These are phyloP conservation scores for Xestoiulus laeticollis DNA, from an alignment of 2,888 invertebrate genomes.

Conservation along the genomic window DNA sequence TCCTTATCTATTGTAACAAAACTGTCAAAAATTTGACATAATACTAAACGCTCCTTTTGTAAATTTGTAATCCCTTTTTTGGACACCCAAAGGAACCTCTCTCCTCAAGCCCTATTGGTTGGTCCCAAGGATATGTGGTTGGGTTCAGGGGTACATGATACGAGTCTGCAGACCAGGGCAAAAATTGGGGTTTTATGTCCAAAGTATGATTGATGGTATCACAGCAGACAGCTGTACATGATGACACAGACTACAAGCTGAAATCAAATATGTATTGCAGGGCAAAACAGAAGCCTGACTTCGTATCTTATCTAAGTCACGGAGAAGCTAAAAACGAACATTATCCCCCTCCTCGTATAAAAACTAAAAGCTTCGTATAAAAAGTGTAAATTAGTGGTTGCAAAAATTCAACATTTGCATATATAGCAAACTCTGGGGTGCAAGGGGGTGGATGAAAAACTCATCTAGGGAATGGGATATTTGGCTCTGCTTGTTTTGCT, in stretches of 20 bases:
- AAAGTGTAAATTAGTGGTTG: slow-evolving; percentile 45
- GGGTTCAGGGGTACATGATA: background rate
- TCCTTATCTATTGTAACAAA: too few species aligned
- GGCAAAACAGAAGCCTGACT: slow-evolving; percentile 44
- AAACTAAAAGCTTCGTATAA: slow-evolving; percentile 16
- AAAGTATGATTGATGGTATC: slow-evolving; percentile 38
- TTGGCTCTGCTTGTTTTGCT: background rate
- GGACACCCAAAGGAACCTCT: background rate
- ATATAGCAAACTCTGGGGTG: background rate
- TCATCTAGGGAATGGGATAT: background rate
- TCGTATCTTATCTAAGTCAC: slow-evolving; percentile 34
- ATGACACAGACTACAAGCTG: slow-evolving; percentile 40
- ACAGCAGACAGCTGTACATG: slow-evolving; percentile 39
- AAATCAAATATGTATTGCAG: slow-evolving; percentile 32
- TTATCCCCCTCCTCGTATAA: slow-evolving; percentile 34
- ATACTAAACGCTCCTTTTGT: too few species aligned
- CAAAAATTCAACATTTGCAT: slow-evolving; percentile 27
- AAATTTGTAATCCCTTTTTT: background rate
- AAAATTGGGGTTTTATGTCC: slow-evolving; percentile 36
- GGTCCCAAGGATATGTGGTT: background rate
- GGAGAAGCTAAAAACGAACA: slow-evolving; percentile 36
- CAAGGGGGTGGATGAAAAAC: background rate
- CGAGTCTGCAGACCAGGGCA: slow-evolving; percentile 11
- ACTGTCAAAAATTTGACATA: too few species aligned
- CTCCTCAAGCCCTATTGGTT: background rate